A percentile compares a stretch with the other conserved stretches of the same genome.
Conservation (phyloP, 2,888 invertebrate species). For the Drosophila acutilabella region DNA sequence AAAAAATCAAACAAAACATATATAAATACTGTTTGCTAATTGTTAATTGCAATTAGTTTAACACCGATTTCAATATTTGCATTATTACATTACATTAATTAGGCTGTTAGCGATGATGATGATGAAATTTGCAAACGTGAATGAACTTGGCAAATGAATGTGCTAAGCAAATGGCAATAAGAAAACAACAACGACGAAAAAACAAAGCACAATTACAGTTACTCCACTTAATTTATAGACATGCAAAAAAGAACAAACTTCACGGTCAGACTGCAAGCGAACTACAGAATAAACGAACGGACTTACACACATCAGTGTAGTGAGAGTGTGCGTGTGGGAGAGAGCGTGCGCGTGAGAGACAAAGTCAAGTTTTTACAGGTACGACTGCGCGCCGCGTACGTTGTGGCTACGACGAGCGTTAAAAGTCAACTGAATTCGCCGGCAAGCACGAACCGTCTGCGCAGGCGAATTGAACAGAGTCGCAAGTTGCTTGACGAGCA, state of each 20-base stretch:
- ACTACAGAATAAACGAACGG: slow-evolving; percentile 7
- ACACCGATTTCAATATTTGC: slow-evolving; percentile 68
- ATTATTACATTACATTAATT: slow-evolving; percentile 70
- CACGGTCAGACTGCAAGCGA: slow-evolving; percentile 57
- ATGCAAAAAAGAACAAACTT: slow-evolving; percentile 67
- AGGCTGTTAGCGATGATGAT: slow-evolving; percentile 37
- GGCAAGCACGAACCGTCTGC: slow-evolving; percentile 55
- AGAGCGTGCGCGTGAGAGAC: slow-evolving; percentile 46
- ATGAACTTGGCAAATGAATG: slow-evolving; percentile 66
- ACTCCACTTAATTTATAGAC: slow-evolving; percentile 38
- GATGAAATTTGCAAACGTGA: slow-evolving; percentile 70
- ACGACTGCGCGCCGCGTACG: slow-evolving; percentile 40
- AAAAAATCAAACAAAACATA: slow-evolving; percentile 30
- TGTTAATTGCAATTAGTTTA: slow-evolving; percentile 65
- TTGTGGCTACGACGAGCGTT: slow-evolving; percentile 66
- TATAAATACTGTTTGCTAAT: slow-evolving; percentile 36
- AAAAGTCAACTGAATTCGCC: slow-evolving; percentile 67
- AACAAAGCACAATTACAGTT: slow-evolving; percentile 48
- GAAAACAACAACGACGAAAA: slow-evolving; percentile 37
- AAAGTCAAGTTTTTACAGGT: slow-evolving; percentile 61
- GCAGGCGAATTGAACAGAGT: slow-evolving; percentile 40
- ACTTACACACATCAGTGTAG: slow-evolving; percentile 14
- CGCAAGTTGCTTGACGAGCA: slow-evolving; percentile 58
- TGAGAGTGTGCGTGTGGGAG: slow-evolving; percentile 49
- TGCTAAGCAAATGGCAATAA: slow-evolving; percentile 27